A percentile compares a stretch with the other conserved stretches of the same genome.
Evolutionary conservation across 2,888 invertebrate species (phyloP).

Genomic region (Pediacus dermestoides): DNA sequence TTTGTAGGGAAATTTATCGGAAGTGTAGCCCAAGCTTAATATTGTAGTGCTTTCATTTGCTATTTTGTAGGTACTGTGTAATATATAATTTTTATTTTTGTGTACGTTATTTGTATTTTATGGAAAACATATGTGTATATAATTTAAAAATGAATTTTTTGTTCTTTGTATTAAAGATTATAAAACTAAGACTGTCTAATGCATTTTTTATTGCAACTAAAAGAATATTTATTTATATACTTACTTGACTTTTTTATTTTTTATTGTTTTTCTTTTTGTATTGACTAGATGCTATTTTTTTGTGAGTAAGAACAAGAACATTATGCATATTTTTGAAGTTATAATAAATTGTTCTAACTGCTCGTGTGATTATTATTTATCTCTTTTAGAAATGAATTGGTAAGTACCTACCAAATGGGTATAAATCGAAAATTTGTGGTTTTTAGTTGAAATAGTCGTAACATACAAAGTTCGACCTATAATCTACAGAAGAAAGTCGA

Average conservation of each 20-base stretch:
- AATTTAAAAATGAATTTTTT: constrained; percentile 30
- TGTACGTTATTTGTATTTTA: constrained; percentile 37
- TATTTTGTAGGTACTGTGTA: constrained; percentile 34
- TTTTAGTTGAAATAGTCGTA: too few species aligned
- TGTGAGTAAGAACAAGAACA: constrained; percentile 38
- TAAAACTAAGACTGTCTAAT: constrained; percentile 46
- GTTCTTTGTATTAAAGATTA: constrained; percentile 38
- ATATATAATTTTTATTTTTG: constrained; percentile 32
- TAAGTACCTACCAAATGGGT: too few species aligned
- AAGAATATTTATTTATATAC: constrained; percentile 40
- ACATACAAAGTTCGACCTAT: too few species aligned
- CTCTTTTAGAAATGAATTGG: too few species aligned
- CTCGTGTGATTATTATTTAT: too few species aligned
- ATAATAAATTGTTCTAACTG: too few species aligned
- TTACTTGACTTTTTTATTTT: constrained; percentile 33
- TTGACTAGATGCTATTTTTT: constrained; percentile 43
- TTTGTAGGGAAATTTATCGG: constrained; percentile 9
- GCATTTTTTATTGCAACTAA: constrained; percentile 32
- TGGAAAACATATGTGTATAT: constrained; percentile 33
- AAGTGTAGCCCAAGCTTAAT: constrained; percentile 29
- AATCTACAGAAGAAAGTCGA: too few species aligned
- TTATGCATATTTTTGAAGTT: constrained; percentile 29
- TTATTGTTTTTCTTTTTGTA: too few species aligned
- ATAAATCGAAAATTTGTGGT: too few species aligned
- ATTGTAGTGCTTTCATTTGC: constrained; percentile 30